Evolutionary conservation across 2,113 vertebrate species (phyloP), one percentile per base, ranked within the genome.

Genomic region (Balaeniceps rex): DNA sequence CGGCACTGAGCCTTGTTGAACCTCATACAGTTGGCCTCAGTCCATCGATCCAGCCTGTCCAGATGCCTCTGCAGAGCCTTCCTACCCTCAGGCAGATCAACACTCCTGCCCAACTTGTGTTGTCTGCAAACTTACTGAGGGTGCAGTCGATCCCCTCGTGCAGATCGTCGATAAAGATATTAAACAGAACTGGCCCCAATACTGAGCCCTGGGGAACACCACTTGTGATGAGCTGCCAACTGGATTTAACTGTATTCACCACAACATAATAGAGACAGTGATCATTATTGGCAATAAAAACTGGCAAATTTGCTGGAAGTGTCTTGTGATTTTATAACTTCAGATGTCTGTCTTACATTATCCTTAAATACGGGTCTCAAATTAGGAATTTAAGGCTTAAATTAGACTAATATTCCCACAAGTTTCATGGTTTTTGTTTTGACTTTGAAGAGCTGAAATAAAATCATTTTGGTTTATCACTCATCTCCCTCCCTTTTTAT

Each of bases 261-360:
- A 26, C n/a, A 18, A 61, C 25, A 2, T 84, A 92, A 84, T 44
- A 68, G 86, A 93, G 72, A 87, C 83, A 87, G 57, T 61, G 60
- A 82, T 95, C 55, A 77, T 90, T 95, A 94, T 2, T 89, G 87
- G 65, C 65, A 87, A 64, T 94, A 97, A 94, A 95, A 92, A 44
- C 38, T 33, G 40, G 57, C 55, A 94, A 91, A 97, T 92, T 84
- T 88, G 33, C 80, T 92, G 86, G n/a, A 90, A 52, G 31, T 58
- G 44, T 76, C 90, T 82, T 91, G 61, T 87, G 61, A 82, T 93
- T 96, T 96, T 88, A n/a, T 71, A 88, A 88, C 61, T 90, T 90
- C 13, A 84, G 64, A 71, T 92, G 76, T 78, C 69, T 92, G 1
- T 84, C 76, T 93, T 87, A 63, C 6, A 28, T 47, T 83, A 28